phyloP scores from a whole-genome alignment of 2,888 invertebrate genomes.

The Ornithoptera alexandrae region DNA sequence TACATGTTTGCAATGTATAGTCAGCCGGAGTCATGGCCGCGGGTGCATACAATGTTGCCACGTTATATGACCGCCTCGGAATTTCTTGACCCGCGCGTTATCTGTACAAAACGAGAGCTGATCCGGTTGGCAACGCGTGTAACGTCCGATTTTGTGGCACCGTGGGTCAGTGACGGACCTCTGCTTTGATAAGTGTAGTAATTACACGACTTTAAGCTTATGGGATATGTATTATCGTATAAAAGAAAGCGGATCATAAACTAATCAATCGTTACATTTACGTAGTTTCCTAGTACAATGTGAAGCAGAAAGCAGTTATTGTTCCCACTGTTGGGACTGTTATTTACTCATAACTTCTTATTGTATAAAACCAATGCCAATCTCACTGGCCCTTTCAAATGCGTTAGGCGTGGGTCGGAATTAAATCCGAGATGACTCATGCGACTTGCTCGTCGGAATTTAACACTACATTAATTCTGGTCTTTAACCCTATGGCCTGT shows the following conservation, averaged over 20 bases:
- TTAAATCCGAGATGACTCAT: not conserved
- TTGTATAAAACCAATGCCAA: not conserved
- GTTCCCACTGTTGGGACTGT: too few species aligned
- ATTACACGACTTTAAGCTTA: too few species aligned
- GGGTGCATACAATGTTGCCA: conserved; percentile 30
- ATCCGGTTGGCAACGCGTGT: conserved; percentile 57
- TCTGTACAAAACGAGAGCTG: conserved; percentile 41
- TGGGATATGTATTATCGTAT: too few species aligned
- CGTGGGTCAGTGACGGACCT: not conserved
- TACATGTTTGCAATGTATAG: conserved; percentile 10
- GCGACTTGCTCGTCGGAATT: not conserved
- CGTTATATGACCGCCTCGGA: conserved; percentile 40
- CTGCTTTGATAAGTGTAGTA: not conserved
- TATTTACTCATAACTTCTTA: too few species aligned
- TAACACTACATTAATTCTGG: not conserved
- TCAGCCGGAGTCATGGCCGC: not conserved
- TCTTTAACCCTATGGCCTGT: conserved; percentile 2
- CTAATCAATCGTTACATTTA: too few species aligned
- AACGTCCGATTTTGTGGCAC: conserved; percentile 36
- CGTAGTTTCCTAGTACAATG: too few species aligned
- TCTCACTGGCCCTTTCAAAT: not conserved
- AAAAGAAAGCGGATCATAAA: too few species aligned
- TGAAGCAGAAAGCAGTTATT: too few species aligned
- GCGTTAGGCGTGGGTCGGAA: not conserved
- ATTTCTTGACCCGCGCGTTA: conserved; percentile 50